Base-by-base conservation (phyloP, 2,113 vertebrate genomes). In the Cynopterus brachyotis region DNA sequence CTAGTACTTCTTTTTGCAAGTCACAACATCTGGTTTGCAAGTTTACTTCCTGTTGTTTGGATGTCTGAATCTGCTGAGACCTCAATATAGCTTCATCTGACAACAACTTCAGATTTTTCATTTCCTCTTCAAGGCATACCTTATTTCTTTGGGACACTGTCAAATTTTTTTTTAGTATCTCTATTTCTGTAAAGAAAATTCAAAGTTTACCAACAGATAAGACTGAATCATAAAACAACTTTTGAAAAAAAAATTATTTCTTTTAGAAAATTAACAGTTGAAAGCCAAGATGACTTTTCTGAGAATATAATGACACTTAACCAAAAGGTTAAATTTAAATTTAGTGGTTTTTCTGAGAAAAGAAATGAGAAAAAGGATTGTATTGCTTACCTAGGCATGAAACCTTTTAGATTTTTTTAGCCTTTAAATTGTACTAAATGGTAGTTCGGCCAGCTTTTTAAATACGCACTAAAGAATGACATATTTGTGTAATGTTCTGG, bases 21-120 rank as follows among this genome's bases (percentile, higher is more conserved):
- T 98, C 98, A 6, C 95, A 97, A 93, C 98, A 99, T 35, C 98
- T 98, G 6, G 78, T 98, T 93, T 99, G 98, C 9, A 99, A 96
- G 94, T 98, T 98, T 0, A 73, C 97, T 85, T 98, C 98, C 64
- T 98, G 98, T 96, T 99, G 98, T 40, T 98, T 97, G 4, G 98
- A 98, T 19, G 93, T 95, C 53, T 99, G 96, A 55, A 99, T 98
- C 97, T 98, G 98, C 35, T 98, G 98, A 37, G 97, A 98, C 96
- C 98, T 98, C 88, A 98, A 55, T 66, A 97, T 97, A 0, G 98
- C 98, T 0, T 97, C 93, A 85, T 98, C 97, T 0, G 98, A 98
- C 89, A 96, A 81, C 42, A 94, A 3, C 0, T 96, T 97, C 75
- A 99, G 97, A 37, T 96, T 98, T n/a, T 97, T 98, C 13, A 99